Percentiles rank a stretch among this genome's conserved stretches.
phyloP scores from a whole-genome alignment of 2,797 vertebrate genomes.

The Myotis daubentonii region DNA sequence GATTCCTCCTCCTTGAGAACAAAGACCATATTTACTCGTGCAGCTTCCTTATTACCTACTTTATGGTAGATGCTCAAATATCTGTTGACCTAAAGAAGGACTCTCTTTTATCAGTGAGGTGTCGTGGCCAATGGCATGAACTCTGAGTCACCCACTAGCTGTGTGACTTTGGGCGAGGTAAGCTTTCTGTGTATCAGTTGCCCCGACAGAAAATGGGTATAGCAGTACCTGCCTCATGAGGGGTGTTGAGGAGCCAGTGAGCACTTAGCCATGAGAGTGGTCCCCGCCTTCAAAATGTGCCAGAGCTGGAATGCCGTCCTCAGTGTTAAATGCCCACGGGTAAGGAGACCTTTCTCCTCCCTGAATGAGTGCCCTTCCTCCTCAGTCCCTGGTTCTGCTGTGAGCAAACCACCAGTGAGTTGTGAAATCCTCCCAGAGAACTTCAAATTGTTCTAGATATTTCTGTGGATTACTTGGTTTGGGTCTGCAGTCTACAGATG shows the following conservation, averaged over 20 bases:
- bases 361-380: not conserved
- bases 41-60: not conserved
- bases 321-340: not conserved
- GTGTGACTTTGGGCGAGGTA: not conserved
- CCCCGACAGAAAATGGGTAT: not conserved
- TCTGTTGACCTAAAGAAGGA: constrained; percentile 7
- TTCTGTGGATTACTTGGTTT: not conserved
- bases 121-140: not conserved
- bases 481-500: not conserved
- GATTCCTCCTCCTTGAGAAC: not conserved
- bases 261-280: not conserved
- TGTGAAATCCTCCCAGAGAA: not conserved
- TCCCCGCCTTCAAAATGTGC: not conserved
- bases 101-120: not conserved
- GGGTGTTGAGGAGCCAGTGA: not conserved
- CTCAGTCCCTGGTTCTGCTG: not conserved
- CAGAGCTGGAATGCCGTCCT: not conserved
- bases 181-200: not conserved
- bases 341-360: not conserved
- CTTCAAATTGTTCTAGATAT: not conserved
- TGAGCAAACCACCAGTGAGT: not conserved
- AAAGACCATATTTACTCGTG: constrained; percentile 25
- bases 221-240: not conserved
- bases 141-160: not conserved
- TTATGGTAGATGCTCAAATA: not conserved